These are phyloP conservation scores for Mimas tiliae DNA, from an alignment of 2,888 invertebrate species.

Conservation along the genomic window DNA sequence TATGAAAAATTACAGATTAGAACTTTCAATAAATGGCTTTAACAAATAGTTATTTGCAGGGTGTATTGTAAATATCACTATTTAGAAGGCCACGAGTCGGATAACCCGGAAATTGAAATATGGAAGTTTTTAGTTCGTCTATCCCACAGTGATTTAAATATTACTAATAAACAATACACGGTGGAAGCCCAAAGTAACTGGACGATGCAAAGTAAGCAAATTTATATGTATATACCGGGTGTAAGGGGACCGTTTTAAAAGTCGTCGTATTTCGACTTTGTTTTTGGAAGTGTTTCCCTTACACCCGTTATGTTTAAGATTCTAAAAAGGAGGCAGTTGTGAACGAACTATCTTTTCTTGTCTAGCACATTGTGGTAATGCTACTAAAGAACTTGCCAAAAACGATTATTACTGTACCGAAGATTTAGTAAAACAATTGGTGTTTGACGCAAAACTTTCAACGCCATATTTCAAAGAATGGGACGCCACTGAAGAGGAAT, in stretches of 20 bases:
- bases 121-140: slow-evolving; percentile 90
- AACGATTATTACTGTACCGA: slow-evolving; percentile 93
- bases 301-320: too few relatives aligned
- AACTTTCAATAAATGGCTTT: too few relatives aligned
- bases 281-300: too few relatives aligned
- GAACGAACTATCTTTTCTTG: background rate
- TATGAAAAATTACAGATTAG: too few relatives aligned
- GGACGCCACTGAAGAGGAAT: slow-evolving; percentile 79
- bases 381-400: slow-evolving; percentile 80
- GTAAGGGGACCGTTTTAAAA: too few relatives aligned
- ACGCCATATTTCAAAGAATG: slow-evolving; percentile 85
- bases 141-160: slow-evolving; percentile 73
- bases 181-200: slow-evolving; percentile 55
- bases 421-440: slow-evolving; percentile 92
- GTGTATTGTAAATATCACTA: slow-evolving; percentile 95
- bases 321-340: background rate
- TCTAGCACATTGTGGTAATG: slow-evolving; percentile 87
- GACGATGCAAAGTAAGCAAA: slow-evolving; percentile 59
- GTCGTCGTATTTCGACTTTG: too few relatives aligned
- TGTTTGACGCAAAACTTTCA: slow-evolving; percentile 93
- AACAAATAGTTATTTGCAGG: slow-evolving; percentile 71
- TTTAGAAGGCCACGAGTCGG: slow-evolving; percentile 90
- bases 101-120: slow-evolving; percentile 90
- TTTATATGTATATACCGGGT: background rate
- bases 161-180: slow-evolving; percentile 70